phyloP scores from a whole-genome alignment of 2,888 invertebrate genomes.

The Yponomeuta evonymella region DNA sequence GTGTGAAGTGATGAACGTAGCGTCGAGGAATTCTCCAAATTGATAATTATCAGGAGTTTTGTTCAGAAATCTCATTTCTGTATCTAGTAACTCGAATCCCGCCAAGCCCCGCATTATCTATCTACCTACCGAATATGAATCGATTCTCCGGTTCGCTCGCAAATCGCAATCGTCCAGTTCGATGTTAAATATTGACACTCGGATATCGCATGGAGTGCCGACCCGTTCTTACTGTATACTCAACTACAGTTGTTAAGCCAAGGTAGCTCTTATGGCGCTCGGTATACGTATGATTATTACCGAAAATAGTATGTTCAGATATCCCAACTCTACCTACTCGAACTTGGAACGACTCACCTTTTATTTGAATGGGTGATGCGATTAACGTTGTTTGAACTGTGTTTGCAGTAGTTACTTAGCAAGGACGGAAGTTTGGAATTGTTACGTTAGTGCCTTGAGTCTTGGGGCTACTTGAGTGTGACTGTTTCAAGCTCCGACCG shows the following conservation, averaged over 20 bases:
- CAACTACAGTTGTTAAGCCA: no score
- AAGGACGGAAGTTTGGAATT: background rate
- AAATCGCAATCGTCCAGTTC: conserved; percentile 2
- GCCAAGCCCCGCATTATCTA: background rate
- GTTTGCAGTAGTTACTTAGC: background rate
- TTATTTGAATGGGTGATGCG: background rate
- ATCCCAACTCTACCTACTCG: background rate
- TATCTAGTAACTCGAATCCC: background rate
- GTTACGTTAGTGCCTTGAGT: background rate
- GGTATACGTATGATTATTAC: no score
- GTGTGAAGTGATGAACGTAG: background rate
- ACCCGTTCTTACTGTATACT: background rate
- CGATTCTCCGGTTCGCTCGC: conserved; percentile 1
- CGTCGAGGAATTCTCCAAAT: background rate
- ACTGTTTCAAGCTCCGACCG: no score
- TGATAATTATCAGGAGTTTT: no score
- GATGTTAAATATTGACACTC: conserved; percentile 5
- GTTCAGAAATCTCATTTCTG: no score
- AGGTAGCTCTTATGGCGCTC: no score
- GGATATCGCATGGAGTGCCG: background rate
- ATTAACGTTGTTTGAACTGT: background rate
- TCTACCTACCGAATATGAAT: conserved; percentile 6
- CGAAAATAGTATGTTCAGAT: no score
- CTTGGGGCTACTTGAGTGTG: no score
- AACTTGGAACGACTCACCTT: conserved; percentile 2